Evolutionary conservation across 2,797 vertebrate genomes (phyloP).

Genomic region (Decapterus maruadsi): DNA sequence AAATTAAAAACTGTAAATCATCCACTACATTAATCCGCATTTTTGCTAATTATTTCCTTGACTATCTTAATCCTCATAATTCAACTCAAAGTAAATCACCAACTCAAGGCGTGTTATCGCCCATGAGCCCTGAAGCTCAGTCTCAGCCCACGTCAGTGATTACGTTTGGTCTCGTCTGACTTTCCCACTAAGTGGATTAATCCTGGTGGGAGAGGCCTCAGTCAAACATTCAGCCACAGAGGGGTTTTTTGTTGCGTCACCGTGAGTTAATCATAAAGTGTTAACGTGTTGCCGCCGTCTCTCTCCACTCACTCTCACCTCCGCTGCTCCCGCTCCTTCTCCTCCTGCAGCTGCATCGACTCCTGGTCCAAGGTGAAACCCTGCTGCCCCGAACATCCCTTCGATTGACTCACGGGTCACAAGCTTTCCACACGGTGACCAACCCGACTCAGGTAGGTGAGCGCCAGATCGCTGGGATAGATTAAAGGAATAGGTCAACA

Average conservation of each 20-base stretch:
- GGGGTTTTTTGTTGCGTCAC: neutral
- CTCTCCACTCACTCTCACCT: neutral
- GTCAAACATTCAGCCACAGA: neutral
- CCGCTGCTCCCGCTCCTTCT: constrained; percentile 12
- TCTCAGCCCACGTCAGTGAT: constrained; percentile 8
- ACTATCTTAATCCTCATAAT: neutral
- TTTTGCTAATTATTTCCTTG: no score
- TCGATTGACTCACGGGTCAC: constrained; percentile 82
- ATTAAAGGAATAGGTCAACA: neutral
- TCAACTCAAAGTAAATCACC: neutral
- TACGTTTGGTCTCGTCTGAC: constrained; percentile 14
- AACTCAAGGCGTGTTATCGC: no score
- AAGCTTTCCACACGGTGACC: constrained; percentile 60
- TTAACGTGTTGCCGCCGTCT: neutral
- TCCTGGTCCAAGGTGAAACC: constrained; percentile 89
- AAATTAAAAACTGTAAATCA: no score
- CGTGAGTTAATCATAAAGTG: constrained; percentile 1
- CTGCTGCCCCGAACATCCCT: constrained; percentile 89
- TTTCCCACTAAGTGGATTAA: constrained; percentile 13
- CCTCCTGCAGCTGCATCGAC: constrained; percentile 84
- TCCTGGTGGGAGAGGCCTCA: neutral
- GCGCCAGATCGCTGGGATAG: neutral
- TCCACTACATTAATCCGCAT: no score
- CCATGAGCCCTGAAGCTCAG: neutral
- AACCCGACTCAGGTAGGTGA: constrained; percentile 80